Conservation (phyloP, 2,888 invertebrate genomes). For the Lithophane leautieri region DNA sequence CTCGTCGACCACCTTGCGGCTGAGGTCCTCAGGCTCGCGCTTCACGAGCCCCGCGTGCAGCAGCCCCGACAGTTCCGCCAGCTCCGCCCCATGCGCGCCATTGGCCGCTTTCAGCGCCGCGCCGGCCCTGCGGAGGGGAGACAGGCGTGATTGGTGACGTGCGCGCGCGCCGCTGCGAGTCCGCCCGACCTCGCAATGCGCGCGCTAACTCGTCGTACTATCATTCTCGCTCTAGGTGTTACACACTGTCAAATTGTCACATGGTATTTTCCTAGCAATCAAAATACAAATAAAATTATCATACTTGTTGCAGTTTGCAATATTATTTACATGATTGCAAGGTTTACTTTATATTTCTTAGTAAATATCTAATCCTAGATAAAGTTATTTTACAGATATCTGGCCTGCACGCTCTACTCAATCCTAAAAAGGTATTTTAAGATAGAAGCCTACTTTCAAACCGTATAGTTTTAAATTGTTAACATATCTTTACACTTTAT, state of each 20-base stretch:
- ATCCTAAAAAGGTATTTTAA: slow-evolving; percentile 54
- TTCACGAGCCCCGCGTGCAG: slow-evolving; percentile 93
- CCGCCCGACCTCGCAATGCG: slow-evolving; percentile 78
- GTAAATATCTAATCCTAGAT: slow-evolving; percentile 57
- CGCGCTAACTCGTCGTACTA: slow-evolving; percentile 79
- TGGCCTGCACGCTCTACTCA: slow-evolving; percentile 35
- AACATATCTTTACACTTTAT: slow-evolving; percentile 40
- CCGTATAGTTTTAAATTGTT: slow-evolving; percentile 52
- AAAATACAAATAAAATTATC: slow-evolving; percentile 74
- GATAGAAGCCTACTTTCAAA: slow-evolving; percentile 47
- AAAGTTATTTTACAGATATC: slow-evolving; percentile 61
- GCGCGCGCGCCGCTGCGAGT: slow-evolving; percentile 82
- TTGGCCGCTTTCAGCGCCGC: slow-evolving; percentile 91
- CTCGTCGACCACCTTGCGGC: slow-evolving; percentile 92
- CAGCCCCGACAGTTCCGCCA: slow-evolving; percentile 91
- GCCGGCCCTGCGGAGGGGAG: slow-evolving; percentile 92
- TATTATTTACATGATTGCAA: slow-evolving; percentile 69
- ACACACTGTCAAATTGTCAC: slow-evolving; percentile 76
- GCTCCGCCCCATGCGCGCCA: slow-evolving; percentile 93
- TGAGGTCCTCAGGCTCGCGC: slow-evolving; percentile 95
- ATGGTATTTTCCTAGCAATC: slow-evolving; percentile 72
- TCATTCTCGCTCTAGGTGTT: slow-evolving; percentile 78
- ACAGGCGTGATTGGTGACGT: slow-evolving; percentile 86
- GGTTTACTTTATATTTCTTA: slow-evolving; percentile 60
- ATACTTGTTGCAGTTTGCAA: slow-evolving; percentile 70